These are phyloP conservation scores for Xiphophorus maculatus DNA, from an alignment of 2,113 vertebrate species.

Conservation along the genomic window DNA sequence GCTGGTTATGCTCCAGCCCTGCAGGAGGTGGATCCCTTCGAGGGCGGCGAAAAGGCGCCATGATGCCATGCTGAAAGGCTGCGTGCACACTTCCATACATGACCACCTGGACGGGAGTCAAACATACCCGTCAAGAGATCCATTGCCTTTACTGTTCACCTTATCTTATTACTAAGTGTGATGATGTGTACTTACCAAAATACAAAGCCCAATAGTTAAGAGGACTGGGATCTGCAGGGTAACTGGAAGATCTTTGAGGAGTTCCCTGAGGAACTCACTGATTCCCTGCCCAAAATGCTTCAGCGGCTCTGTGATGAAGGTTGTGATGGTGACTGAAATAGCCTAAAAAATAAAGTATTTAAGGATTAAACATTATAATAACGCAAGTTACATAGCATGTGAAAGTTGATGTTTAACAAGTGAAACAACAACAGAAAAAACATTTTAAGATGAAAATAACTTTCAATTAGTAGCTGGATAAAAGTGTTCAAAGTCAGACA, in stretches of 20 bases:
- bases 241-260: slow-evolving; percentile 90
- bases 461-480: neutral
- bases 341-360: slow-evolving; percentile 68
- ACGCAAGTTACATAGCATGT: no score
- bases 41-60: slow-evolving; percentile 52
- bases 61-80: slow-evolving; percentile 69
- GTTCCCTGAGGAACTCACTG: slow-evolving; percentile 88
- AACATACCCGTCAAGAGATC: neutral
- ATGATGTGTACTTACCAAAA: slow-evolving; percentile 62
- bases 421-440: neutral
- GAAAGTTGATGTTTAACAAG: no score
- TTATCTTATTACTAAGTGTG: neutral
- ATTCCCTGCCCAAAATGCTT: slow-evolving; percentile 90
- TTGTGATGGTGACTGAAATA: slow-evolving; percentile 88
- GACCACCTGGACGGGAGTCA: slow-evolving; percentile 55
- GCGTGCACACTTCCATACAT: slow-evolving; percentile 69
- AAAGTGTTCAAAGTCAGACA: neutral
- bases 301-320: slow-evolving; percentile 90
- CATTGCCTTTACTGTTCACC: neutral
- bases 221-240: slow-evolving; percentile 89
- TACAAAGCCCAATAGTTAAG: slow-evolving; percentile 75
- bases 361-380: neutral
- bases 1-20: slow-evolving; percentile 13
- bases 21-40: slow-evolving; percentile 57
- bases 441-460: neutral